Base-by-base conservation (phyloP, 2,113 vertebrate species). In the Mormyrus iriodes region DNA sequence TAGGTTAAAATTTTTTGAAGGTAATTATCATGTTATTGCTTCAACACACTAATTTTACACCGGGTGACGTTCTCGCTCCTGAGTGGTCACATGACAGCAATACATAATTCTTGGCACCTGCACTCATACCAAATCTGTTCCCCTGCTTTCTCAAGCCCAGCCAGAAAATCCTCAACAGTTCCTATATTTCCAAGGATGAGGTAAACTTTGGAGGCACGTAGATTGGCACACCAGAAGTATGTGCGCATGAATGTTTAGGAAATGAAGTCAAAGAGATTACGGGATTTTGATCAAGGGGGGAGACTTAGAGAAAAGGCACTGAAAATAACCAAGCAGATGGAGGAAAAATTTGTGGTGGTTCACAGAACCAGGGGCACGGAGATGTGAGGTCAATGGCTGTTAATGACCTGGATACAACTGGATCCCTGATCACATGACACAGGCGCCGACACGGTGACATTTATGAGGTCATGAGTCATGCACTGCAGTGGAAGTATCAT, bases 201-300 rank as follows among this genome's bases (percentile, higher is more conserved):
- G 88, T 89, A 15, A 55, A 24, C 51, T 61, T 17, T 39, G 42
- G 53, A 89, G 88, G 52, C 17, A n/a, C 3, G 19, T 52, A 42
- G 51, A 24, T 15, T 35, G 69, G 21, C 31, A 13, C 31, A 52
- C 21, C 12, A 51, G 88, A 21, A 52, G 52, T 24, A 84, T 39
- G 6, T 27, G 19, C 35, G 21, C 24, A 27, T 4, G 76, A 24
- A 61, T 61, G 35, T 84, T 89, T 84, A 84, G 76, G 79, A 48
- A 84, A 44, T 55, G 88, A 82, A 79, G 88, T 88, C 69, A 82
- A 49, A 55, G 76, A 84, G 76, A 89, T 89, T 84, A 89, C n/a
- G 12, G 51, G 76, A 46, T 84, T 88, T 24, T 84, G 79, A 89
- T 84, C 79, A 82, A 84, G 51, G 51, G 76, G 86, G 51, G 51